phyloP scores from a whole-genome alignment of 2,113 vertebrate species.

The Smithornis capensis region DNA sequence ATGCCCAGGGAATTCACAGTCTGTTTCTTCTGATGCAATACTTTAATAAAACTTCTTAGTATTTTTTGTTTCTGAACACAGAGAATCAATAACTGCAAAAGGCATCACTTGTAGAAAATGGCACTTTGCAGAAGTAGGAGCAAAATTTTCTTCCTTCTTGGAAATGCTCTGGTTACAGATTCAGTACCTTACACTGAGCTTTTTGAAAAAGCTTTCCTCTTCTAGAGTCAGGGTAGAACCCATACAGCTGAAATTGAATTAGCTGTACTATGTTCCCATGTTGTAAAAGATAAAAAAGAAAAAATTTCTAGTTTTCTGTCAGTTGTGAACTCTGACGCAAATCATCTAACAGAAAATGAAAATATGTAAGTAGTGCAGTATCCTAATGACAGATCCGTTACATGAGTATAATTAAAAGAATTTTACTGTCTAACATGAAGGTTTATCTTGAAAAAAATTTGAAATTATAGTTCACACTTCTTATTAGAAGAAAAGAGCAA shows the following conservation, averaged over 20 bases:
- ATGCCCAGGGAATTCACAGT: neutral
- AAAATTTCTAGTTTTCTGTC: neutral
- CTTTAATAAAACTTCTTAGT: neutral
- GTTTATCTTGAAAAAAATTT: neutral
- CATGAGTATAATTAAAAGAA: neutral
- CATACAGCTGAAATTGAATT: neutral
- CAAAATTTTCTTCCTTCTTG: neutral
- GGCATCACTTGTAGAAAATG: neutral
- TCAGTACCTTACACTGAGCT: neutral
- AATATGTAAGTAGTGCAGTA: neutral
- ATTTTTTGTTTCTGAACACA: neutral
- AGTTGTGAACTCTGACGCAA: neutral
- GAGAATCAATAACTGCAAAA: neutral
- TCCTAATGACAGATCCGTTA: neutral
- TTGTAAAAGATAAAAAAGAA: neutral
- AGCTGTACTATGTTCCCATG: fast-evolving
- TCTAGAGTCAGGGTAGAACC: neutral
- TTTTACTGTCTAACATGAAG: neutral
- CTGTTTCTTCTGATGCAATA: neutral
- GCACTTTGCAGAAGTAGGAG: neutral
- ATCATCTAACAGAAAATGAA: neutral
- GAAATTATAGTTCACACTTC: neutral
- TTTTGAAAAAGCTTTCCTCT: neutral
- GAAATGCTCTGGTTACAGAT: neutral
- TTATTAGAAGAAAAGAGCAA: neutral